Evolutionary conservation across 2,888 invertebrate genomes (phyloP).

Genomic region (Palloptera scutellata): DNA sequence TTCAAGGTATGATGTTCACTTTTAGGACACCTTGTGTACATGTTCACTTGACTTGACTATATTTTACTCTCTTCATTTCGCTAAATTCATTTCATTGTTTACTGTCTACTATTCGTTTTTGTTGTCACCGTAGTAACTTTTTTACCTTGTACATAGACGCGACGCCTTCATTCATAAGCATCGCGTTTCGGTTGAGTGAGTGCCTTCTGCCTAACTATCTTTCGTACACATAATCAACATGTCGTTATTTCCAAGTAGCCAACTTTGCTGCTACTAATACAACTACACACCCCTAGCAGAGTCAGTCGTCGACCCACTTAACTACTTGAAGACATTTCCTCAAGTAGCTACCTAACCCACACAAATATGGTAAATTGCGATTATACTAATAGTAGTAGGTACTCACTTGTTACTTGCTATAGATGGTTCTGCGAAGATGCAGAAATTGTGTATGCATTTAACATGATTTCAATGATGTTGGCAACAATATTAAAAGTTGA

Average conservation of each 20-base stretch:
- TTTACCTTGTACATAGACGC: background rate
- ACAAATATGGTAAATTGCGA: conserved; percentile 8
- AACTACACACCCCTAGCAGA: too few species aligned
- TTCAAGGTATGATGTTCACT: too few species aligned
- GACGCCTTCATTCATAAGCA: conserved; percentile 30
- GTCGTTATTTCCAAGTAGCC: too few species aligned
- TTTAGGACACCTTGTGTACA: too few species aligned
- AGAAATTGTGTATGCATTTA: background rate
- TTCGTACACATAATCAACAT: background rate
- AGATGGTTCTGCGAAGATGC: too few species aligned
- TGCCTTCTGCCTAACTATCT: background rate
- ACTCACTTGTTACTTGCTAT: too few species aligned
- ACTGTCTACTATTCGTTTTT: background rate
- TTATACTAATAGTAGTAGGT: background rate
- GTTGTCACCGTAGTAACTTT: background rate
- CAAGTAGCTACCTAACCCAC: conserved; percentile 24
- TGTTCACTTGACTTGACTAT: too few species aligned
- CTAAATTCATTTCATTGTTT: too few species aligned
- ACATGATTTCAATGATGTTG: background rate
- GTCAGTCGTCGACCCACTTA: conserved; percentile 15
- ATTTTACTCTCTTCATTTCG: too few species aligned
- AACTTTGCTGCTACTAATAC: too few species aligned
- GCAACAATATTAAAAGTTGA: background rate
- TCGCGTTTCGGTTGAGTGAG: conserved; percentile 13
- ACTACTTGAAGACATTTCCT: conserved; percentile 29